A percentile compares a stretch with the other conserved stretches of the same genome.
Evolutionary conservation across 1,140 invertebrate genomes (phyloP).

Genomic region (Drosophila truncata): DNA sequence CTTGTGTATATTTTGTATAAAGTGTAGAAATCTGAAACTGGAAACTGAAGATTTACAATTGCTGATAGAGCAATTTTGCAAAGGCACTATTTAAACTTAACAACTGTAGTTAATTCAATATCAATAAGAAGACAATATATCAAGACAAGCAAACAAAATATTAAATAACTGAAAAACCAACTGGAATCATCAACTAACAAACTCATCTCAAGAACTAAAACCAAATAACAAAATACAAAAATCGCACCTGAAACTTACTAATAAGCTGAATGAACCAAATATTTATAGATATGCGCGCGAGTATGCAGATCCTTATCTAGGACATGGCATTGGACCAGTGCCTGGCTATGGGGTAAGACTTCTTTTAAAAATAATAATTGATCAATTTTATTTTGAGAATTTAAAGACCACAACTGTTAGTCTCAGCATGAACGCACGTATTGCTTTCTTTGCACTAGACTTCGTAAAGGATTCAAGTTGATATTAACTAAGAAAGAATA

Average conservation of each 20-base stretch:
- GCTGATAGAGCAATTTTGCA: slow-evolving; percentile 67
- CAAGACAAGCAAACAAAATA: neutral
- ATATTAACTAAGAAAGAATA: no score
- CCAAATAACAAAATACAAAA: slow-evolving; percentile 7
- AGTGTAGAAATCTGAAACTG: slow-evolving; percentile 52
- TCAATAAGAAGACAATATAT: neutral
- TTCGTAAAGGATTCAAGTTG: no score
- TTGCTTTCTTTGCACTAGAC: no score
- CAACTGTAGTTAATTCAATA: slow-evolving; percentile 55
- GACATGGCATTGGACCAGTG: slow-evolving; percentile 97
- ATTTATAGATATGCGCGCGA: slow-evolving; percentile 94
- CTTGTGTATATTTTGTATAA: slow-evolving; percentile 46
- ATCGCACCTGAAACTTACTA: slow-evolving; percentile 15
- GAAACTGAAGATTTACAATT: slow-evolving; percentile 52
- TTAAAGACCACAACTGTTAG: no score
- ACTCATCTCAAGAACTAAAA: neutral
- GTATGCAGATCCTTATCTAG: slow-evolving; percentile 97
- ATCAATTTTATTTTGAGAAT: neutral
- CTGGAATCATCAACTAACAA: slow-evolving; percentile 50
- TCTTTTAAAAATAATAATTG: neutral
- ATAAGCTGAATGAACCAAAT: slow-evolving; percentile 47
- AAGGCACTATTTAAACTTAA: slow-evolving; percentile 65
- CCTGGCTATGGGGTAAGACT: slow-evolving; percentile 96
- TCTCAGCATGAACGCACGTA: no score
- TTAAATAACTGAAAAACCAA: slow-evolving; percentile 14